Percentiles rank a stretch among this genome's conserved stretches.
Conservation (phyloP, 1,140 invertebrate species). For the Cotesia typhae region DNA sequence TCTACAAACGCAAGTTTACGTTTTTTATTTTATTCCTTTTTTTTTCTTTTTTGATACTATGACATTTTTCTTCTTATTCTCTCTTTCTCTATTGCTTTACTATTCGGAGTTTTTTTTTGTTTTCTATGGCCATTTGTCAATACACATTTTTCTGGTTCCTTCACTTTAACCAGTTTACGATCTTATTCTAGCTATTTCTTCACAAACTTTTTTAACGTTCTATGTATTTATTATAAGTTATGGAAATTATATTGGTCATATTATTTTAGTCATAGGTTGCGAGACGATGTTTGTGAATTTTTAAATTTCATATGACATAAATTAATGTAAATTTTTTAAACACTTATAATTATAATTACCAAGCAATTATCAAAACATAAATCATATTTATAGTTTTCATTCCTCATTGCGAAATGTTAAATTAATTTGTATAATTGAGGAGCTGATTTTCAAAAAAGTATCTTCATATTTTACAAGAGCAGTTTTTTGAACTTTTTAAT, state of each 20-base stretch:
- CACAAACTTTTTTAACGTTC: slow-evolving; percentile 22
- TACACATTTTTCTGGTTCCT: slow-evolving; percentile 35
- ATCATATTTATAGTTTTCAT: too few species aligned
- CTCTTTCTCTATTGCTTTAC: slow-evolving; percentile 24
- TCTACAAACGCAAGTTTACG: slow-evolving; percentile 1
- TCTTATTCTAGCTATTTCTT: slow-evolving; percentile 22
- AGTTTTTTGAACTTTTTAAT: too few species aligned
- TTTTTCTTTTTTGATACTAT: background rate
- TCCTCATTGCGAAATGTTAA: too few species aligned
- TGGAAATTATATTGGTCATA: slow-evolving; percentile 10
- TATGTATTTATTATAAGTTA: slow-evolving; percentile 13
- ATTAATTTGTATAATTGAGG: too few species aligned
- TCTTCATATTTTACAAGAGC: too few species aligned
- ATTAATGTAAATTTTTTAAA: too few species aligned
- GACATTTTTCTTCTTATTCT: slow-evolving; percentile 2
- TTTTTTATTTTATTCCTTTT: slow-evolving; percentile 32
- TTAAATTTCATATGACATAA: too few species aligned
- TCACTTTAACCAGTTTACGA: slow-evolving; percentile 9
- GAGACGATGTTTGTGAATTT: too few species aligned
- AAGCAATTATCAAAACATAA: too few species aligned
- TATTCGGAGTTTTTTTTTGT: slow-evolving; percentile 44
- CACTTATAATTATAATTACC: too few species aligned
- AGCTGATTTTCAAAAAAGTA: too few species aligned
- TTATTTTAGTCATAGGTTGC: background rate
- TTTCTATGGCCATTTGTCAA: slow-evolving; percentile 47